Percentiles rank a stretch among this genome's conserved stretches.
Evolutionary conservation across 2,113 vertebrate species (phyloP).

Genomic region (Astatotilapia flaviijosephi): DNA sequence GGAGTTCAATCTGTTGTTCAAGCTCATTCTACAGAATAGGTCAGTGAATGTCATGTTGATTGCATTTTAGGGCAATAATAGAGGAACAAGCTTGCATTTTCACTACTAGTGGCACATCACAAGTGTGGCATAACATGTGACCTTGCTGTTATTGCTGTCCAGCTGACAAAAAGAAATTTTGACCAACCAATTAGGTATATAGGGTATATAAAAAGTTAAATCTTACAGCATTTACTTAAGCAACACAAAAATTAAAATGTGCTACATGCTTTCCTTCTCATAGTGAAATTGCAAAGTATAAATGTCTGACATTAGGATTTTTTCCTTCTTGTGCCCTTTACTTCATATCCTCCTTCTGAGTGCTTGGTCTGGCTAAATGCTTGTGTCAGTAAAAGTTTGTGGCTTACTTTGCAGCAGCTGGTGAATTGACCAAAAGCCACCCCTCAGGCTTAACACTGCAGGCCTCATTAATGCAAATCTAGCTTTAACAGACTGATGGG

Average conservation of each 20-base stretch:
- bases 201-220: background rate
- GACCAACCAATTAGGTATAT: background rate
- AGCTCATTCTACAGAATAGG: background rate
- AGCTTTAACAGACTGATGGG: constrained; percentile 34
- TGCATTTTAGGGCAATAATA: background rate
- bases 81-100: background rate
- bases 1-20: background rate
- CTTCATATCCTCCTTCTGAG: constrained; percentile 11
- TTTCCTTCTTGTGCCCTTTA: constrained; percentile 18
- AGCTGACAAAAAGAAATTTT: background rate
- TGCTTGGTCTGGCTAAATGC: constrained; percentile 14
- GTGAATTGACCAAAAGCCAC: constrained; percentile 39
- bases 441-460: constrained; percentile 37
- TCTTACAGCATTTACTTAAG: background rate
- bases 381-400: constrained; percentile 59
- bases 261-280: background rate
- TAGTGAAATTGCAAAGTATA: background rate
- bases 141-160: background rate
- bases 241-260: background rate
- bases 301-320: background rate
- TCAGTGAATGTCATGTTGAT: background rate
- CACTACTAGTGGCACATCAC: background rate
- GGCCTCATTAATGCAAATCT: constrained; percentile 73
- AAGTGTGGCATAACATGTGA: background rate
- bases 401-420: constrained; percentile 41